Percentiles rank a stretch among this genome's conserved stretches.
Conservation (phyloP, 2,888 invertebrate species). For the Coelinius sp. region DNA sequence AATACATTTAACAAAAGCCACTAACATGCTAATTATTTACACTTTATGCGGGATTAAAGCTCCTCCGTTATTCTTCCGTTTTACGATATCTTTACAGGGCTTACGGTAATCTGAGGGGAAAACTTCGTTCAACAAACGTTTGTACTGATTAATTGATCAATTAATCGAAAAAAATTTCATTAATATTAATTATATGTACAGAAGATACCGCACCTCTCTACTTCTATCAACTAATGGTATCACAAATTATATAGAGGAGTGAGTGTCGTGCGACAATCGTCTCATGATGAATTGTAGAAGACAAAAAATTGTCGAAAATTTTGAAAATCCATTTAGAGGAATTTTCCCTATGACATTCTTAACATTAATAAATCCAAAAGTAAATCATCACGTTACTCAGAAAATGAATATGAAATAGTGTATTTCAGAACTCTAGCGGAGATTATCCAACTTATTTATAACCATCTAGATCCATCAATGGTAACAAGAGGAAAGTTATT, state of each 20-base stretch:
- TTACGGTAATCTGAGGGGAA: background rate
- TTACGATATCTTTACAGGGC: conserved; percentile 29
- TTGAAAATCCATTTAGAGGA: background rate
- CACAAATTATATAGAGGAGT: background rate
- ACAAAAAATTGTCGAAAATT: background rate
- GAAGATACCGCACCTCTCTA: background rate
- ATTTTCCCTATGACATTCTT: background rate
- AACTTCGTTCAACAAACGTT: background rate
- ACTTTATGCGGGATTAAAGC: conserved; percentile 55
- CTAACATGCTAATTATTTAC: conserved; percentile 56
- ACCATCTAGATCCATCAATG: background rate
- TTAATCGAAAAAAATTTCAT: background rate
- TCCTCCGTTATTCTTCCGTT: conserved; percentile 47
- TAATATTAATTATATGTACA: background rate
- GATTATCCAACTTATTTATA: background rate
- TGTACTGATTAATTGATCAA: background rate
- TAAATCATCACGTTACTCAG: background rate
- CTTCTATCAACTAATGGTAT: background rate
- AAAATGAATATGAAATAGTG: background rate
- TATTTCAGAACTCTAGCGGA: background rate
- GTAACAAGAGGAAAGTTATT: background rate
- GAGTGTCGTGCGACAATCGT: background rate
- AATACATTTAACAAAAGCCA: conserved; percentile 59
- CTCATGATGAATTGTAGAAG: background rate
- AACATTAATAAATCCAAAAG: background rate